Percentiles rank a stretch among this genome's conserved stretches.
Evolutionary conservation across 2,797 vertebrate genomes (phyloP).

Genomic region (Myoxocephalus aenaeus): DNA sequence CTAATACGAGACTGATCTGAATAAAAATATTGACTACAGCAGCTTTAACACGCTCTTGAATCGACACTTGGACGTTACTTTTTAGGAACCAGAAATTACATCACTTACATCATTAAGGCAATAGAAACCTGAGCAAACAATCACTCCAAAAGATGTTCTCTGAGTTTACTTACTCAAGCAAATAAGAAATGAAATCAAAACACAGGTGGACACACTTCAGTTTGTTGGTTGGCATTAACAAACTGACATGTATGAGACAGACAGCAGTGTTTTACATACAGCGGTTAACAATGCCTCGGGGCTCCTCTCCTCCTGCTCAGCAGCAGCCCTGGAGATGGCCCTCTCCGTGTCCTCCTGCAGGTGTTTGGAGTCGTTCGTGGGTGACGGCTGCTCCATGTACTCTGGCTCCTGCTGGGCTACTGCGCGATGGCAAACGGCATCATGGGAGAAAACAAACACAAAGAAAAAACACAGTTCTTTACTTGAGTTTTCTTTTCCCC

Average conservation of each 20-base stretch:
- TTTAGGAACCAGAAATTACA: no score
- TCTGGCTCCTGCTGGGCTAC: slow-evolving; percentile 90
- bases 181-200: background rate
- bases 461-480: background rate
- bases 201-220: background rate
- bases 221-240: background rate
- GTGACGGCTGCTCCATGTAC: slow-evolving; percentile 97
- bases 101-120: background rate
- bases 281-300: slow-evolving; percentile 91
- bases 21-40: background rate
- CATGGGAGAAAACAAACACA: background rate
- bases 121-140: background rate
- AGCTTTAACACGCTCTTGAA: background rate
- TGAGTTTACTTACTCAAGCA: background rate
- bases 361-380: slow-evolving; percentile 90
- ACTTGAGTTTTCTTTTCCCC: background rate
- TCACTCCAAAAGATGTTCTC: background rate
- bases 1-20: no score
- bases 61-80: background rate
- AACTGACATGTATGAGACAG: background rate
- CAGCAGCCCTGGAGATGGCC: slow-evolving; percentile 90
- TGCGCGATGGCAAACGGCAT: slow-evolving; percentile 56
- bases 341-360: slow-evolving; percentile 93
- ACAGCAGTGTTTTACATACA: slow-evolving; percentile 82
- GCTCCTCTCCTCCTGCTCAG: slow-evolving; percentile 90